phyloP scores from a whole-genome alignment of 1,140 invertebrate species.

The Pygmarrhopalites habei region DNA sequence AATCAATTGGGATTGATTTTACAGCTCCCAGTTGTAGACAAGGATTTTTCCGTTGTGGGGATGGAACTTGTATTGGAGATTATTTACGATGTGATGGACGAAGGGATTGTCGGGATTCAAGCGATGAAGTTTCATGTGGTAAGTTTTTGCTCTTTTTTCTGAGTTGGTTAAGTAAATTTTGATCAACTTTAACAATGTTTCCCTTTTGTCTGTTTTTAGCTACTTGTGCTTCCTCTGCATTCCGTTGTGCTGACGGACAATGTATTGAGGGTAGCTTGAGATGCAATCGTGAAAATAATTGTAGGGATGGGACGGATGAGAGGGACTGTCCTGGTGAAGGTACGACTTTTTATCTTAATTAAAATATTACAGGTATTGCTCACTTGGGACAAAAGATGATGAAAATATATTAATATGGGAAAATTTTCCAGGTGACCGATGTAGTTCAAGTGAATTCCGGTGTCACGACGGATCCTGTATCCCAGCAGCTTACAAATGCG shows the following conservation, averaged over 20 bases:
- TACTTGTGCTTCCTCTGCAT: neutral
- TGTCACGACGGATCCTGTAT: slow-evolving; percentile 47
- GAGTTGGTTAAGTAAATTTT: no score
- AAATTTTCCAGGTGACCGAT: slow-evolving; percentile 11
- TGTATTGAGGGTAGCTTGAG: slow-evolving; percentile 16
- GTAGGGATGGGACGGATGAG: slow-evolving; percentile 47
- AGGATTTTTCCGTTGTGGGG: slow-evolving; percentile 38
- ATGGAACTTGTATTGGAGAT: slow-evolving; percentile 42
- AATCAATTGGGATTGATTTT: neutral
- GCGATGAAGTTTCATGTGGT: slow-evolving; percentile 45
- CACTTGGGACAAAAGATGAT: no score
- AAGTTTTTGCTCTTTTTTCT: slow-evolving; percentile 1
- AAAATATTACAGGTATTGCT: no score
- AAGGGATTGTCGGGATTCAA: slow-evolving; percentile 45
- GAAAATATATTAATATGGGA: no score
- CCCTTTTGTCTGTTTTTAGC: no score
- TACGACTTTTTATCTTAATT: no score
- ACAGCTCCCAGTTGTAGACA: slow-evolving; percentile 17
- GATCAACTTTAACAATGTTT: no score
- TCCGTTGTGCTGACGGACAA: slow-evolving; percentile 14
- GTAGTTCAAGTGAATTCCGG: slow-evolving; percentile 45
- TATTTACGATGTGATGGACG: slow-evolving; percentile 43
- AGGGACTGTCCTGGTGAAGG: slow-evolving; percentile 36
- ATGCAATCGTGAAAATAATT: slow-evolving; percentile 46
- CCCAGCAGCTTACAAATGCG: slow-evolving; percentile 29